phyloP scores from a whole-genome alignment of 2,113 vertebrate species.

The Myotis brandtii region DNA sequence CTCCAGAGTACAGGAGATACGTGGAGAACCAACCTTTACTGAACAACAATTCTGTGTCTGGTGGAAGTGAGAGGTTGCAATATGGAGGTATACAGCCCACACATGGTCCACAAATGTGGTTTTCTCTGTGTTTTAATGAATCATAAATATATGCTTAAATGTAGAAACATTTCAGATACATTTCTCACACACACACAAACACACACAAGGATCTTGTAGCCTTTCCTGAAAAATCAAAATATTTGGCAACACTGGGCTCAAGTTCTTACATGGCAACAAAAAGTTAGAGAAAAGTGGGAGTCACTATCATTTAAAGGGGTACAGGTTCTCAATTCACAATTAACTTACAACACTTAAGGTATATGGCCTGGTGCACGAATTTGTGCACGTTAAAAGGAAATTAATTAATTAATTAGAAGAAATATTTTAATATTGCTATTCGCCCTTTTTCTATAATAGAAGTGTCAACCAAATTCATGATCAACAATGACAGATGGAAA shows the following conservation, averaged over 20 bases:
- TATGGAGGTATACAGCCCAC: neutral
- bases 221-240: constrained; percentile 31
- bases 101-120: neutral
- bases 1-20: neutral
- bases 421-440: no score
- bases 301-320: neutral
- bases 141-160: neutral
- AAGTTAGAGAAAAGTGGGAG: neutral
- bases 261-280: neutral
- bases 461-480: no score
- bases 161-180: neutral
- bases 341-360: neutral
- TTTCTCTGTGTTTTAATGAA: neutral
- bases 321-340: neutral
- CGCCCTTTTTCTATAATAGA: no score
- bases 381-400: no score
- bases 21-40: neutral
- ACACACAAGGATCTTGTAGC: neutral
- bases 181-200: neutral
- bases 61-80: neutral
- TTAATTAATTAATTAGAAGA: no score
- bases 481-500: no score
- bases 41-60: neutral
- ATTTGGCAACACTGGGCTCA: neutral
- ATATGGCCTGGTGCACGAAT: no score